A percentile compares a stretch with the other conserved stretches of the same genome.
phyloP scores from a whole-genome alignment of 2,113 vertebrate genomes.

The Pandion haliaetus region DNA sequence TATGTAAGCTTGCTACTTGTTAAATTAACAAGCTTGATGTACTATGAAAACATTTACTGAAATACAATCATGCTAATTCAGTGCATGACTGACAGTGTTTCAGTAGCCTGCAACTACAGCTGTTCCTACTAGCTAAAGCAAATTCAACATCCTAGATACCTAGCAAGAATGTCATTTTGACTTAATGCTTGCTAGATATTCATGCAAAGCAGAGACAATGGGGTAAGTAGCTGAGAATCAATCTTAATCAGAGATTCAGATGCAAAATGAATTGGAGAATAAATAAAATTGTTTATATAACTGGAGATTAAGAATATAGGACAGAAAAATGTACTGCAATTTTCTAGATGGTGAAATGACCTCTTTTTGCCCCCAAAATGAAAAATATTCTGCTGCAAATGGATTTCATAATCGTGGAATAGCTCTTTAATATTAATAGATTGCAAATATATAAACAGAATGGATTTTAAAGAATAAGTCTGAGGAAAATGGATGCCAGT shows the following conservation, averaged over 20 bases:
- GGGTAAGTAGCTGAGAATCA: neutral
- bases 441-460: neutral
- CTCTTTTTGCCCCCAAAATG: neutral
- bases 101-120: neutral
- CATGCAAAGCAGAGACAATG: neutral
- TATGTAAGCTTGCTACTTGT: neutral
- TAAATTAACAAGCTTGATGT: neutral
- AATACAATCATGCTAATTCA: neutral
- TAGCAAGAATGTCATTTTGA: neutral
- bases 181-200: neutral
- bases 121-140: neutral
- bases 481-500: neutral
- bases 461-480: neutral
- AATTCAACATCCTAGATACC: neutral
- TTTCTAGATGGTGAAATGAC: constrained; percentile 26
- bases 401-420: neutral
- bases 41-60: neutral
- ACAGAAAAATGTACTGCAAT: neutral
- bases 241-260: constrained; percentile 6
- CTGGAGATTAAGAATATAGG: constrained; percentile 27
- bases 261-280: neutral
- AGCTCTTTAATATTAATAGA: constrained; percentile 1
- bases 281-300: constrained; percentile 49
- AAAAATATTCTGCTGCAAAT: neutral
- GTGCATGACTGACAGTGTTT: neutral